Evolutionary conservation across 2,113 vertebrate genomes (phyloP), one percentile per base, ranked within the genome.

Genomic region (Entelurus aequoreus): DNA sequence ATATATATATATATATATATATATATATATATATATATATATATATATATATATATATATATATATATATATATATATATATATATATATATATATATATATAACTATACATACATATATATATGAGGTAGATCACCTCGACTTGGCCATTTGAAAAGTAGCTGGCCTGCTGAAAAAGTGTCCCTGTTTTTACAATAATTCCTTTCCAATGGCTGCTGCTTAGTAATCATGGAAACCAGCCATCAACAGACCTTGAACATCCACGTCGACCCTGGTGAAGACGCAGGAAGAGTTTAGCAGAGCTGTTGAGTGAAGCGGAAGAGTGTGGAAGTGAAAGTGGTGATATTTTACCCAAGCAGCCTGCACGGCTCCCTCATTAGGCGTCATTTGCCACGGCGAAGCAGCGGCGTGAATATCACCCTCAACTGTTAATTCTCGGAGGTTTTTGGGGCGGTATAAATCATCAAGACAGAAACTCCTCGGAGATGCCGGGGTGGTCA

Each of bases 381-480:
- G 69, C 35, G 48, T 76, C 81, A 84, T 88, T 88, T 87, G 84
- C 85, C 79, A 84, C 77, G 62, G 59, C 56, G 72, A 81, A 83
- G 76, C 72, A 63, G 80, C 28, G 62, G 56, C 37, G 72, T 86
- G 86, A 89, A 85, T 85, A 85, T 80, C 80, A 81, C 78, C 86
- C 87, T 84, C 81, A 84, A 82, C 82, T 82, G 79, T 74, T 83
- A 88, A 88, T 88, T 84, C 88, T 90, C 88, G 61, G 65, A 89
- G 87, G 88, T 75, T 78, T 89, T 66, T 59, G 71, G 76, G 77
- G 77, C 58, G 69, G 68, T 82, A 91, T 90, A 88, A 92, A 90
- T 92, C 89, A 92, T 90, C 86, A 89, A 84, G 90, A 89, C 88
- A 88, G 86, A 80, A 84, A 77, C 81, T 91, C 90, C 89, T 88